Evolutionary conservation across 1,140 invertebrate genomes (phyloP), one percentile per base, ranked within the genome.

Genomic region (Drosophila nannoptera): DNA sequence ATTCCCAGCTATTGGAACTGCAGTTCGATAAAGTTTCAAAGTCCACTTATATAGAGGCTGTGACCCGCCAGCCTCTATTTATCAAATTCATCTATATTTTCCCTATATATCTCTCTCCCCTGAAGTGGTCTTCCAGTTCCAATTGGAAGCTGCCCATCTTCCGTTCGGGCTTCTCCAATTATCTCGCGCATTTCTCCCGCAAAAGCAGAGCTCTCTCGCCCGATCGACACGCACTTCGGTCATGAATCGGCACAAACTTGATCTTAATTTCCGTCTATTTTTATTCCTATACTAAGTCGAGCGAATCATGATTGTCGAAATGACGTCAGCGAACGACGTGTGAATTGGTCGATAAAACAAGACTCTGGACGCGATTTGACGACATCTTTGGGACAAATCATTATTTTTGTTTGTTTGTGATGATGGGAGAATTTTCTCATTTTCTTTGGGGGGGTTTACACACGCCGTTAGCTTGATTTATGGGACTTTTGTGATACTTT

Each of bases 281-380:
- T 35, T 36, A 0, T 31, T 33, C 54, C 48, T 40, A 29, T 43
- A 43, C 40, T 36, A 49, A 50, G 33, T 43, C 42, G 49, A 31
- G n/a, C 32, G 32, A 58, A 67, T 70, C 65, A 62, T 71, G 54
- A 66, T 31, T 53, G 48, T 38, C 11, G 49, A 36, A 29, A 64
- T 77, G 75, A 78, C 75, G 75, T 70, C 75, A 78, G 56, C 33
- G 11, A 7, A 22, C 32, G 9, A 55, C 11, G 52, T 78, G 75
- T 62, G 60, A 78, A 74, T 65, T 65, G 31, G n/a, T 43, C 64
- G 53, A 59, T 74, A 62, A 77, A 67, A 78, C 70, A 58, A 42
- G 69, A 16, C 59, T 65, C 59, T 49, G 43, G 45, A 12, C 32
- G 35, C 48, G 35, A 45, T 63, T 63, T 54, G 42, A 63, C 50